These are phyloP conservation scores for Poecilus cupreus DNA, from an alignment of 2,888 invertebrate genomes.

Conservation along the genomic window DNA sequence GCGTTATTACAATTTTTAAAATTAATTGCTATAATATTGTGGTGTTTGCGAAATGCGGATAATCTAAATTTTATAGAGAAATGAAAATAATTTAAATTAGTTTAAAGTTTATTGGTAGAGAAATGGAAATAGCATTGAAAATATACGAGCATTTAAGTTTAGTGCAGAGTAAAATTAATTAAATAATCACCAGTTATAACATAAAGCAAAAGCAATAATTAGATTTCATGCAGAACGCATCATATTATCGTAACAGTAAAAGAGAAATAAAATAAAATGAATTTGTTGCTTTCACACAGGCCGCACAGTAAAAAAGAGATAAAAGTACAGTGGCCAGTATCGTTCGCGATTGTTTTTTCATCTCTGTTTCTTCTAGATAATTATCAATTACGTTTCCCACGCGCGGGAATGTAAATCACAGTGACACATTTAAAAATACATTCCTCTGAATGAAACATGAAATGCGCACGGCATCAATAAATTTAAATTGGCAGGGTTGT, in stretches of 20 bases:
- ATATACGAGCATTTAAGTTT: no score
- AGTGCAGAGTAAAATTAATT: not conserved
- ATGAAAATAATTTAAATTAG: no score
- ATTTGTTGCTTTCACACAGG: not conserved
- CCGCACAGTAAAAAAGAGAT: constrained; percentile 15
- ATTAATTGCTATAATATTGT: no score
- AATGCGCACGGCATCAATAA: constrained; percentile 54
- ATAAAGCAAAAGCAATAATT: not conserved
- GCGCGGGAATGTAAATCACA: constrained; percentile 57
- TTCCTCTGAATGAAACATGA: constrained; percentile 54
- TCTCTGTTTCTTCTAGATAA: constrained; percentile 52
- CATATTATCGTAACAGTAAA: constrained; percentile 5
- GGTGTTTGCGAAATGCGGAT: no score
- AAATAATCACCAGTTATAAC: not conserved
- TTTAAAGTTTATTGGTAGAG: no score
- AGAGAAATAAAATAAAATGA: constrained; percentile 25
- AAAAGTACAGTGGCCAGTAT: constrained; percentile 34
- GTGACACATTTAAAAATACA: constrained; percentile 59
- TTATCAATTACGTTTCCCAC: constrained; percentile 59
- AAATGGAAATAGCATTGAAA: no score
- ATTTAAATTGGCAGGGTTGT: constrained; percentile 57
- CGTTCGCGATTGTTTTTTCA: constrained; percentile 40
- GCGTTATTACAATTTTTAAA: no score
- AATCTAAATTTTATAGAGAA: no score
- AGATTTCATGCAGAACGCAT: not conserved